A percentile compares a stretch with the other conserved stretches of the same genome.
phyloP scores from a whole-genome alignment of 1,140 invertebrate species.

The Heliconius hermathena region DNA sequence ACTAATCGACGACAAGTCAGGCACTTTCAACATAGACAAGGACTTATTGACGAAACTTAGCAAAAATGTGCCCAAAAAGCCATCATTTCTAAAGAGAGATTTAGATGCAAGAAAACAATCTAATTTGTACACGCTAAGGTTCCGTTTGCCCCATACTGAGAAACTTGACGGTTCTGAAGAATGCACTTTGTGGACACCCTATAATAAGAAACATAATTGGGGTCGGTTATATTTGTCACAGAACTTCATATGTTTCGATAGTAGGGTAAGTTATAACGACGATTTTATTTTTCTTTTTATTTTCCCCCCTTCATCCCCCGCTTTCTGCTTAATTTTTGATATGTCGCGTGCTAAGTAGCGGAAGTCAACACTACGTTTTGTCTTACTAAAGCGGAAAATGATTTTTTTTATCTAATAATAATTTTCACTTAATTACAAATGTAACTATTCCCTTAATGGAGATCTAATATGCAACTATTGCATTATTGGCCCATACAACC shows the following conservation, averaged over 20 bases:
- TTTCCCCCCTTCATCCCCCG: no score
- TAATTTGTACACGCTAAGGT: conserved; percentile 91
- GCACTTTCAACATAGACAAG: conserved; percentile 91
- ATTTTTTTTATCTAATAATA: no score
- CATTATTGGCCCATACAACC: no score
- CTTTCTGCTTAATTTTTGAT: no score
- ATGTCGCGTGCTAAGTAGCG: no score
- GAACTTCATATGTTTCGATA: conserved; percentile 98
- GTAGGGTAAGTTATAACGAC: conserved; percentile 86
- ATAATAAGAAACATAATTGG: conserved; percentile 94
- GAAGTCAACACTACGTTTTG: no score
- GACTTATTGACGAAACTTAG: conserved; percentile 91
- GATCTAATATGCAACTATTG: no score
- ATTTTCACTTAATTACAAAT: no score
- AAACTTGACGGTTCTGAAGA: conserved; percentile 96
- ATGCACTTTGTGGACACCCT: conserved; percentile 96
- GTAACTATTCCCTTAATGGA: no score
- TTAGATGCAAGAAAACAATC: conserved; percentile 96
- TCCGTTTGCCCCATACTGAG: conserved; percentile 92
- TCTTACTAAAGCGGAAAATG: no score
- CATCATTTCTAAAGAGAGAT: conserved; percentile 95
- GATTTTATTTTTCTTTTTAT: no score
- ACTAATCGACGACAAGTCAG: conserved; percentile 92
- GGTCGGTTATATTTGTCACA: conserved; percentile 96
- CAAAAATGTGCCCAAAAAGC: conserved; percentile 93